Evolutionary conservation across 1,140 invertebrate genomes (phyloP), one percentile per base, ranked within the genome.

Genomic region (Eumaeus atala): DNA sequence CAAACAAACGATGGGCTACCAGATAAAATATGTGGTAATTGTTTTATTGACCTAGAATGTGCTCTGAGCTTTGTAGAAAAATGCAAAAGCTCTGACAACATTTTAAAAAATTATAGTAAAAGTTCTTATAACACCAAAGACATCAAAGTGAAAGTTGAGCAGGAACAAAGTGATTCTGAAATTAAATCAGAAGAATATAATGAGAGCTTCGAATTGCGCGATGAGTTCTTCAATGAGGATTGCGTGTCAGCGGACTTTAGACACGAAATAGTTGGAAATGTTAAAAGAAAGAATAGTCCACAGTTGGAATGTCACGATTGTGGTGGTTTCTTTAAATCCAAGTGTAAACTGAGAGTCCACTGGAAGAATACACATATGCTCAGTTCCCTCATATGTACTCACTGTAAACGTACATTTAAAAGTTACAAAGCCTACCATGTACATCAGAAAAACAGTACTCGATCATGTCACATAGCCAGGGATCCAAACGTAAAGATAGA

Each of bases 261-360:
- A 3, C 21, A 28, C 6, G 21, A 28, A 28, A 3, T 28, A 28
- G 21, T 28, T 28, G 6, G 21, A 28, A 28, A 28, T 6, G 2
- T 2, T 28, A 28, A 28, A 28, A 28, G 2, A 28, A 28, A 2
- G 21, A 18, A 17, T 17, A 35, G 9, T 0, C 33, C 38, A 17
- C 9, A 72, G 50, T 51, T 83, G 9, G 57, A 77, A 57, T 85
- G 82, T 51, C 57, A 84, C 34, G 82, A 85, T 21, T 85, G 80
- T 58, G 72, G 72, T 3, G 59, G 55, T 10, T 54, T 62, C 6
- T 86, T 86, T 35, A 77, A 72, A 67, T 81, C 72, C 40, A 83
- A 82, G 62, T 86, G 80, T 50, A 86, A 86, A 62, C 34, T 84
- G 28, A 48, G 68, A 61, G 80, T 86, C 2, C 82, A 84, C 51